Conservation (phyloP, 2,113 vertebrate species). For the Dendropsophus ebraccatus region DNA sequence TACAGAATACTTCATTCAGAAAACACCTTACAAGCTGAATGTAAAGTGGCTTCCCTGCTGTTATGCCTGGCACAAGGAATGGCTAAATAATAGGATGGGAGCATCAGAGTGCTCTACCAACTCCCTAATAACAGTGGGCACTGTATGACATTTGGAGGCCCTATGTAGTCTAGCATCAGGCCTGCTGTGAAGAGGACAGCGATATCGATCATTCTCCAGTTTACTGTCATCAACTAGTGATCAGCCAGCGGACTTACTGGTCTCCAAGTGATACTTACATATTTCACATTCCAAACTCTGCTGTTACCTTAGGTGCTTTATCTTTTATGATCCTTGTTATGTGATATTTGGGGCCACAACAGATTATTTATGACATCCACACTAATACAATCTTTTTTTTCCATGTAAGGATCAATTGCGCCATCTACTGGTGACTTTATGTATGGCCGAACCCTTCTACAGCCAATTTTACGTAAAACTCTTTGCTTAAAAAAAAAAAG, state of each 20-base stretch:
- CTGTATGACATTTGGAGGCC: not conserved
- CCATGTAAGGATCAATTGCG: not conserved
- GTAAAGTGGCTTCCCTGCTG: too few species aligned
- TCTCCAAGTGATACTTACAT: not conserved
- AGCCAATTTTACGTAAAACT: too few species aligned
- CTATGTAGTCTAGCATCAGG: not conserved
- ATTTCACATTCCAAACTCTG: not conserved
- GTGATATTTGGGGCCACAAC: not conserved
- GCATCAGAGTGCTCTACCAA: not conserved
- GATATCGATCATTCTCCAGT: not conserved
- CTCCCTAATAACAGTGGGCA: not conserved
- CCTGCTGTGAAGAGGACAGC: not conserved
- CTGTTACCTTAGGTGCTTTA: not conserved
- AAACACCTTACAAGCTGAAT: too few species aligned
- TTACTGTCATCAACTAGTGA: not conserved
- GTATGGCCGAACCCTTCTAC: not conserved
- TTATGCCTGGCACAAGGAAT: too few species aligned
- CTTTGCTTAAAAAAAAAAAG: too few species aligned
- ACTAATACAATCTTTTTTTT: not conserved
- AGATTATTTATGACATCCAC: not conserved
- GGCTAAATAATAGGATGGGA: not conserved
- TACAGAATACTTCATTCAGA: too few species aligned
- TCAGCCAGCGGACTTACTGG: too few species aligned
- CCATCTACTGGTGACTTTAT: conserved; percentile 20
- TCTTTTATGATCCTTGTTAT: not conserved